phyloP scores from a whole-genome alignment of 2,113 vertebrate species.

The Scomber japonicus region DNA sequence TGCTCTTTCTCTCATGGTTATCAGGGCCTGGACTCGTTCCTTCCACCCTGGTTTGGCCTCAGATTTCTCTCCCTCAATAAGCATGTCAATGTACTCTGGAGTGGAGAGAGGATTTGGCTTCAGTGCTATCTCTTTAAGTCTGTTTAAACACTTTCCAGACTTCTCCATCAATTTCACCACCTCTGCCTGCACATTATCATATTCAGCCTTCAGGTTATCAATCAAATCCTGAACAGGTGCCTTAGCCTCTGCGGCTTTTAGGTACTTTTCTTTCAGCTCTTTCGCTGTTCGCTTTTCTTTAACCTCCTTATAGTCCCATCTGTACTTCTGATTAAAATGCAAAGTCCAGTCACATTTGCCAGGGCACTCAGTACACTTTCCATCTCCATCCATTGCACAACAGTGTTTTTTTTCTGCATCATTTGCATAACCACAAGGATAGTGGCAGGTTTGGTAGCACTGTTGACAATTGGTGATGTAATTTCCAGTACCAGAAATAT shows the following conservation, averaged over 20 bases:
- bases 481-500: conserved; percentile 4
- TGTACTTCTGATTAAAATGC: conserved; percentile 32
- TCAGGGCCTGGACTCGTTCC: background rate
- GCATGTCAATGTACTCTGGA: conserved; percentile 25
- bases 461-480: conserved; percentile 56
- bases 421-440: rapidly evolving
- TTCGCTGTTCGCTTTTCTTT: too few species aligned
- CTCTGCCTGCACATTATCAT: rapidly evolving
- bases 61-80: too few species aligned
- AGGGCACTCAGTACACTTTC: conserved; percentile 27
- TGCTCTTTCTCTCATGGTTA: too few species aligned
- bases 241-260: too few species aligned
- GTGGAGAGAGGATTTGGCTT: conserved; percentile 63
- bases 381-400: rapidly evolving
- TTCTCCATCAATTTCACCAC: background rate
- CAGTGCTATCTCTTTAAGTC: conserved; percentile 66
- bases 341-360: conserved; percentile 24
- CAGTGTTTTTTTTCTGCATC: conserved; percentile 48
- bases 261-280: too few species aligned
- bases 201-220: background rate
- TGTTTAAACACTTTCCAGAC: conserved; percentile 21
- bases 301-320: too few species aligned
- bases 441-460: conserved; percentile 59
- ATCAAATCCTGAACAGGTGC: background rate
- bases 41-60: conserved; percentile 49